These are phyloP conservation scores for Simalia tracyae DNA, from an alignment of 2,797 vertebrate genomes.

Conservation along the genomic window DNA sequence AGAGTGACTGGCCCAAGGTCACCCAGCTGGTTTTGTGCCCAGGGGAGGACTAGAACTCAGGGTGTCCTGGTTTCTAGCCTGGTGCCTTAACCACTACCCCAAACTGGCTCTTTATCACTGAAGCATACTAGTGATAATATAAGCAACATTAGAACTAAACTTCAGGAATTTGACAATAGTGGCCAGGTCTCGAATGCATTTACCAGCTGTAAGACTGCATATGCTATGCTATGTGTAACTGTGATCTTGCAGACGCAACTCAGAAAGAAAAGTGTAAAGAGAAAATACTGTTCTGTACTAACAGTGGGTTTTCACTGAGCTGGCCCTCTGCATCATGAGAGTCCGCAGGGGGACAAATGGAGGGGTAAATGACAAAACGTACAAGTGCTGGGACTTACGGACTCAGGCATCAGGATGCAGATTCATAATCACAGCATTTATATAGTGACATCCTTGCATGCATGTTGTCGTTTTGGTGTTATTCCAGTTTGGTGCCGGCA, in stretches of 20 bases:
- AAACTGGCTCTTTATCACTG: not conserved
- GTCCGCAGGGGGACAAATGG: not conserved
- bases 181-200: not conserved
- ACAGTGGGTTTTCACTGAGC: not conserved
- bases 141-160: not conserved
- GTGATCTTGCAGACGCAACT: not conserved
- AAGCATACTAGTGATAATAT: not conserved
- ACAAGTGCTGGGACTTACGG: not conserved
- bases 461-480: not conserved
- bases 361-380: not conserved
- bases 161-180: not conserved
- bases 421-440: not conserved
- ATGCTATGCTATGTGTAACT: not conserved
- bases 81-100: not conserved
- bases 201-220: not conserved
- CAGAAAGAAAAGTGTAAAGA: not conserved
- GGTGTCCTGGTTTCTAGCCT: not conserved
- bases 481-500: not conserved
- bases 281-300: not conserved
- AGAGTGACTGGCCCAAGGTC: not conserved
- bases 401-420: not conserved
- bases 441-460: not conserved
- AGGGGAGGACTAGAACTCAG: not conserved
- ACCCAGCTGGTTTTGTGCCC: not conserved
- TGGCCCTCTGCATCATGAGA: not conserved